phyloP scores from a whole-genome alignment of 1,140 invertebrate genomes.

The Drosophila kohkoa region DNA sequence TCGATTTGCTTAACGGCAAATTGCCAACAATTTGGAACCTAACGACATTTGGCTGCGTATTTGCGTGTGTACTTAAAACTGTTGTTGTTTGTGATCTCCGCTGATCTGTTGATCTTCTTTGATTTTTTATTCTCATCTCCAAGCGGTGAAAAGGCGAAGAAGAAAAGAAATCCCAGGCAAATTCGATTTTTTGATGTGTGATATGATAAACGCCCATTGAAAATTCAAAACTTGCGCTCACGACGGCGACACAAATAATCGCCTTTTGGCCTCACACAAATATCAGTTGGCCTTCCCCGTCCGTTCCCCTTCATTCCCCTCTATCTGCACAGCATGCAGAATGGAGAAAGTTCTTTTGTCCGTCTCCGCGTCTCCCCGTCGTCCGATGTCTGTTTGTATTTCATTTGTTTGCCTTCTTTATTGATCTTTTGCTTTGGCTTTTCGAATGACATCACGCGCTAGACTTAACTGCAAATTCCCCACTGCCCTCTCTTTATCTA shows the following conservation, averaged over 20 bases:
- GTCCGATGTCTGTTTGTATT: constrained; percentile 3
- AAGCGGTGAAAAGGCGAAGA: neutral
- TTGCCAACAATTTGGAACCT: constrained; percentile 20
- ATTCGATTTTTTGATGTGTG: constrained; percentile 11
- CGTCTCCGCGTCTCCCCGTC: constrained; percentile 6
- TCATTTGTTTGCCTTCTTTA: constrained; percentile 57
- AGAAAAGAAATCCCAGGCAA: neutral
- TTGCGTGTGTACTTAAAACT: constrained; percentile 17
- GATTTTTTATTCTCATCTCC: constrained; percentile 25
- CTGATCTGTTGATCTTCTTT: neutral
- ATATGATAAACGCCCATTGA: constrained; percentile 41
- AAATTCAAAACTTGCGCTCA: constrained; percentile 34
- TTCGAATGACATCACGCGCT: constrained; percentile 46
- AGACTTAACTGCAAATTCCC: constrained; percentile 19
- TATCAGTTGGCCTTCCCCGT: constrained; percentile 57
- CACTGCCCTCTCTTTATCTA: neutral
- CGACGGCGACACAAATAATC: constrained; percentile 50
- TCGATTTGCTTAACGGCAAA: constrained; percentile 29
- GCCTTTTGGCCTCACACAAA: constrained; percentile 38
- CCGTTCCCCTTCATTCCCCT: neutral
- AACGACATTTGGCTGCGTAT: constrained; percentile 11
- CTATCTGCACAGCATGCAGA: constrained; percentile 65
- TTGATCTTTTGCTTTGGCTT: constrained; percentile 43
- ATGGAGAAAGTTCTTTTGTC: constrained; percentile 74
- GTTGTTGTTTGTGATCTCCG: neutral